Conservation (phyloP, 2,888 invertebrate species). For the Ditula angustiorana region DNA sequence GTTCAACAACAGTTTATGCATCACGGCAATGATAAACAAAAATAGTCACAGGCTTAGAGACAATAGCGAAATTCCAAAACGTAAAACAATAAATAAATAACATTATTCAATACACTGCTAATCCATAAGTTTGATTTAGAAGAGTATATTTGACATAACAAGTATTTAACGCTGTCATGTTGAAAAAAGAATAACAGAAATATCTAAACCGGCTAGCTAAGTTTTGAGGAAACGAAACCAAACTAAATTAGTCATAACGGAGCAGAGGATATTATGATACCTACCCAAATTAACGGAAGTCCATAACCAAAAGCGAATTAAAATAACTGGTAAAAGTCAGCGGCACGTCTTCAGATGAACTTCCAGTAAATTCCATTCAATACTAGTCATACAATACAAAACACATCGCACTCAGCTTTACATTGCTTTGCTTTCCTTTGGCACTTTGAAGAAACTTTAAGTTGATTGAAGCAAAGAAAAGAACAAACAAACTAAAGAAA, state of each 20-base stretch:
- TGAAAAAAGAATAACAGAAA: slow-evolving; percentile 10
- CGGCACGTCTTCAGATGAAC: neutral
- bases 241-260: slow-evolving; percentile 17
- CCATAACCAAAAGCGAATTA: slow-evolving; percentile 27
- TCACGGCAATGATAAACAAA: no score
- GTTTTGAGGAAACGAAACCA: neutral
- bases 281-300: slow-evolving; percentile 27
- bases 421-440: slow-evolving; percentile 1
- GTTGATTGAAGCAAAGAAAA: neutral
- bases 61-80: no score
- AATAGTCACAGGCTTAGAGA: no score
- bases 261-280: slow-evolving; percentile 11
- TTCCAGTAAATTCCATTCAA: slow-evolving; percentile 23
- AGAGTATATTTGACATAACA: neutral
- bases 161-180: slow-evolving; percentile 11
- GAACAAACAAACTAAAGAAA: slow-evolving; percentile 2
- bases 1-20: no score
- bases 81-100: no score
- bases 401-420: neutral
- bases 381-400: slow-evolving; percentile 17
- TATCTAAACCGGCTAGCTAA: slow-evolving; percentile 29
- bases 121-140: neutral
- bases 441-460: neutral
- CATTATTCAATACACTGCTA: neutral
- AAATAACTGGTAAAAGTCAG: neutral